Evolutionary conservation across 2,888 invertebrate species (phyloP).

Genomic region (Drosophila seclusa): DNA sequence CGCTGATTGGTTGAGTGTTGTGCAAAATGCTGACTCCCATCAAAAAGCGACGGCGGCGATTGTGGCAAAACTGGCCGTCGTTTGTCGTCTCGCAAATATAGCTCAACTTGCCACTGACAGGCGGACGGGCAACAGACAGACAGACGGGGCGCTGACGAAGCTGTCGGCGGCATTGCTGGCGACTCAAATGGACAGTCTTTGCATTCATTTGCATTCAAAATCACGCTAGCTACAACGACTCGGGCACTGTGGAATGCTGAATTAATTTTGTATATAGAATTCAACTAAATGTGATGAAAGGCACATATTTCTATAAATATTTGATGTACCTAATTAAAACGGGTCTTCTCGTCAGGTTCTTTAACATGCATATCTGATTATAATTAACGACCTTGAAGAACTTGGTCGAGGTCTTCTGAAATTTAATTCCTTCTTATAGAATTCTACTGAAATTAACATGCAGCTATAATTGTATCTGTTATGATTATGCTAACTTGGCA

Average conservation of each 20-base stretch:
- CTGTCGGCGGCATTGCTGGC: slow-evolving; percentile 69
- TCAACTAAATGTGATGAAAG: slow-evolving; percentile 13
- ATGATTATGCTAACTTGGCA: background rate
- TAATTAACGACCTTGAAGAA: background rate
- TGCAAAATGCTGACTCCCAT: slow-evolving; percentile 58
- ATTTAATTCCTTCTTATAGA: background rate
- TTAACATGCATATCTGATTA: background rate
- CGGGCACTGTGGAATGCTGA: slow-evolving; percentile 44
- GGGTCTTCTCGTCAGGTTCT: background rate
- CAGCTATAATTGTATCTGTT: too few relatives aligned
- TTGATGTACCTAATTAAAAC: slow-evolving; percentile 2
- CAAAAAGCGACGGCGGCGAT: slow-evolving; percentile 11
- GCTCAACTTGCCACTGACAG: slow-evolving; percentile 48
- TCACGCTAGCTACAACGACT: slow-evolving; percentile 46
- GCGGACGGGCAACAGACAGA: slow-evolving; percentile 17
- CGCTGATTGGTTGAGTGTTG: slow-evolving; percentile 78
- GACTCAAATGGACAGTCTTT: slow-evolving; percentile 72
- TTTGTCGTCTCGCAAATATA: slow-evolving; percentile 32
- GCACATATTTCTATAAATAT: background rate
- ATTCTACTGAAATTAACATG: background rate
- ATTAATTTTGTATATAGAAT: slow-evolving; percentile 6
- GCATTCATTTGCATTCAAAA: slow-evolving; percentile 78
- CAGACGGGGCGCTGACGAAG: slow-evolving; percentile 34
- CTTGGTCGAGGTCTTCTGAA: background rate
- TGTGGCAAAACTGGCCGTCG: slow-evolving; percentile 21